Conservation (phyloP, 1,140 invertebrate species). For the Octopus sinensis region DNA sequence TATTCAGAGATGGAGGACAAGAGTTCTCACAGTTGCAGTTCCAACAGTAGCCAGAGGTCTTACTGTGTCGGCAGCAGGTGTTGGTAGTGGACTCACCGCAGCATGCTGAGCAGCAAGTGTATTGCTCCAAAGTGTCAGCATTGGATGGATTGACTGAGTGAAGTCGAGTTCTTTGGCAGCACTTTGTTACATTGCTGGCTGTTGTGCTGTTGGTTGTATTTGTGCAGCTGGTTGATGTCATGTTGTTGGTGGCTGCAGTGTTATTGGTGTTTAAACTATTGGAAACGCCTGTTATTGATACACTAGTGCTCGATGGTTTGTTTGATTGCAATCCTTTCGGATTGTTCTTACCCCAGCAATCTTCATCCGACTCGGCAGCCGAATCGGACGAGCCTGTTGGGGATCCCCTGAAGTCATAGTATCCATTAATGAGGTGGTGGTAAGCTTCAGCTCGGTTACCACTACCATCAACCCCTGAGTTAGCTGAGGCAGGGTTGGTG, state of each 20-base stretch:
- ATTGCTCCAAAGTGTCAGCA: not conserved
- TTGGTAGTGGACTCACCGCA: not conserved
- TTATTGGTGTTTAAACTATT: not conserved
- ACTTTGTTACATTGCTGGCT: not conserved
- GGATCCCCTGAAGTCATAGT: not conserved
- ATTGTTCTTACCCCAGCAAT: not conserved
- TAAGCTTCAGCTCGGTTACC: not conserved
- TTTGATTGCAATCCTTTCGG: not conserved
- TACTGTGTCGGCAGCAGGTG: not conserved
- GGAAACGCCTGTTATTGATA: not conserved
- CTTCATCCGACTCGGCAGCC: not conserved
- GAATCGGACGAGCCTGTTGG: not conserved
- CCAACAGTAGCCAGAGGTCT: not conserved
- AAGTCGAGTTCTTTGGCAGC: not conserved
- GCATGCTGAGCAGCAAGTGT: not conserved
- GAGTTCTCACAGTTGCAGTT: constrained; percentile 7
- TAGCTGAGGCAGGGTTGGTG: constrained; percentile 2
- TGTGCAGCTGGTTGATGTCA: not conserved
- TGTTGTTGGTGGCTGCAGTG: not conserved
- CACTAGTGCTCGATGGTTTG: not conserved
- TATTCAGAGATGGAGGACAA: not conserved
- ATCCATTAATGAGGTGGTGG: not conserved
- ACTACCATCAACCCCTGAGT: not conserved
- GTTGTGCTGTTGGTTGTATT: not conserved
- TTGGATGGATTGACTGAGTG: constrained; percentile 6